Conservation (phyloP, 1,140 invertebrate species). For the Drosophila melanica region DNA sequence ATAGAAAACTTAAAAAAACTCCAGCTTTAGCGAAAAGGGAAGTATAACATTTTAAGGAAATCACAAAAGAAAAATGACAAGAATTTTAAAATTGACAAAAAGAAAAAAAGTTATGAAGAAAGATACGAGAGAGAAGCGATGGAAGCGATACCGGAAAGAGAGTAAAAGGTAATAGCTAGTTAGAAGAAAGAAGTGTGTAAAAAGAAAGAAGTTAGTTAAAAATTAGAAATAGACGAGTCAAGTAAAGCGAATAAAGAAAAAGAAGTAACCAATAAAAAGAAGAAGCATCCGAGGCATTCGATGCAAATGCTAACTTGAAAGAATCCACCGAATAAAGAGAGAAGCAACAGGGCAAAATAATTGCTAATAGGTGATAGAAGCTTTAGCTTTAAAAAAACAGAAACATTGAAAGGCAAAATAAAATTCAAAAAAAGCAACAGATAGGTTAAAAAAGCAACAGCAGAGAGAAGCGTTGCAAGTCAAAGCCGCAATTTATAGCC, state of each 20-base stretch:
- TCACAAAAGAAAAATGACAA: background rate
- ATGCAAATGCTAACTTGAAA: too few species aligned
- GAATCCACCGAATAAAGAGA: background rate
- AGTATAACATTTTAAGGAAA: background rate
- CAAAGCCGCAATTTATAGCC: slow-evolving; percentile 28
- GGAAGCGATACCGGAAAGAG: background rate
- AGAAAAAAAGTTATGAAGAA: background rate
- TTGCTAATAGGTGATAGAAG: too few species aligned
- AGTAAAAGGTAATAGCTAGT: background rate
- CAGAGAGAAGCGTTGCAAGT: background rate
- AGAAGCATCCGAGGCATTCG: too few species aligned
- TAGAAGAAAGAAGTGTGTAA: background rate
- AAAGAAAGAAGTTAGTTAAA: too few species aligned
- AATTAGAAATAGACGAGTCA: too few species aligned
- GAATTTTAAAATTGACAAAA: background rate
- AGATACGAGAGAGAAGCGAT: background rate
- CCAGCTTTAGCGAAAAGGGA: too few species aligned
- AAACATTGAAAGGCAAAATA: background rate
- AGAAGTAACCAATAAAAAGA: too few species aligned
- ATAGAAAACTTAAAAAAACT: too few species aligned
- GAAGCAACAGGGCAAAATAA: background rate
- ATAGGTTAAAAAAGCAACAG: background rate
- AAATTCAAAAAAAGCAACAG: background rate
- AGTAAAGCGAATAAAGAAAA: too few species aligned
- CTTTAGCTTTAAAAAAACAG: background rate